Conservation (phyloP, 1,140 invertebrate genomes). For the Chlorops oryzae region DNA sequence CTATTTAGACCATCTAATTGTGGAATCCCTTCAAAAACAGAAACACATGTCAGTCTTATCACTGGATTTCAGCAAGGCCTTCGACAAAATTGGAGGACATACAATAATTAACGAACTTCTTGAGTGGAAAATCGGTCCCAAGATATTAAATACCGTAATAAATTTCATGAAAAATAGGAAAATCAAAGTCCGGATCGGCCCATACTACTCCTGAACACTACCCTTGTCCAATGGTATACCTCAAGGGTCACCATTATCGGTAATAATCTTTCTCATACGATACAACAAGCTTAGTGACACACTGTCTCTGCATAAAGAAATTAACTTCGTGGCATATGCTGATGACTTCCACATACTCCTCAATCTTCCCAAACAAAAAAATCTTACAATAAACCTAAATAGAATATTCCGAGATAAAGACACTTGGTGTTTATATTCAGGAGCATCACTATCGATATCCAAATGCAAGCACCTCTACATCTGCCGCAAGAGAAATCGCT, state of each 20-base stretch:
- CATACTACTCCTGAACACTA: not conserved
- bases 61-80: slow-evolving; percentile 17
- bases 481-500: too few relatives aligned
- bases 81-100: slow-evolving; percentile 15
- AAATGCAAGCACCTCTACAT: too few relatives aligned
- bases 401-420: too few relatives aligned
- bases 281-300: not conserved
- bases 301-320: not conserved
- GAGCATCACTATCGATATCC: too few relatives aligned
- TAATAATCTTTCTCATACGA: not conserved
- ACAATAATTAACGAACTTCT: slow-evolving; percentile 10
- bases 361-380: too few relatives aligned
- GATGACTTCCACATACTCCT: slow-evolving; percentile 1
- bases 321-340: not conserved
- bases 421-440: too few relatives aligned
- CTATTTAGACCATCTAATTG: slow-evolving; percentile 11
- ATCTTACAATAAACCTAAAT: too few relatives aligned
- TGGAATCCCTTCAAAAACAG: not conserved
- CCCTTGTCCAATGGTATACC: not conserved
- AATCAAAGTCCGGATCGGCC: not conserved
- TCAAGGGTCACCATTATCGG: not conserved
- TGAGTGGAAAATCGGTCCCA: slow-evolving; percentile 16
- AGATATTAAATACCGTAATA: slow-evolving; percentile 8
- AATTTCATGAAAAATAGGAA: not conserved
- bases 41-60: slow-evolving; percentile 16